These are phyloP conservation scores for Montipora efflorescens DNA, from an alignment of 64 coral and sea anemone genomes.

Conservation along the genomic window DNA sequence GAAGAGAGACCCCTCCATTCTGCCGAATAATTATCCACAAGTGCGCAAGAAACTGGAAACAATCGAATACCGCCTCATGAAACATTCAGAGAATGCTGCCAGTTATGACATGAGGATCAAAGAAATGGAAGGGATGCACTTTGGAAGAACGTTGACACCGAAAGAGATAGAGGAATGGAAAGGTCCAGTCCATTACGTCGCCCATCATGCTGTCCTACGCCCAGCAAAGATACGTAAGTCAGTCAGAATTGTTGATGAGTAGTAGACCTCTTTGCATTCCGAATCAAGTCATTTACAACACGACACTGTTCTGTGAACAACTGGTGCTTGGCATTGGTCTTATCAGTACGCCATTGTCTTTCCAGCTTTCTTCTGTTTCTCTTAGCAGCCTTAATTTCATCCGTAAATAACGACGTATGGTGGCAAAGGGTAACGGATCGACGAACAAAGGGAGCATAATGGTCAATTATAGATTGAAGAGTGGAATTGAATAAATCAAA, in stretches of 20 bases:
- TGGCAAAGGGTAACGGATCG: too few relatives aligned
- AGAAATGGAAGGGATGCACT: constrained; percentile 48
- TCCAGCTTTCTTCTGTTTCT: too few relatives aligned
- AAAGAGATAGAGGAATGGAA: constrained; percentile 6
- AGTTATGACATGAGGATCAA: constrained; percentile 35
- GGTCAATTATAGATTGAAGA: too few relatives aligned
- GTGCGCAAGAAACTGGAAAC: constrained; percentile 35
- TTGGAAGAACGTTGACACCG: neutral
- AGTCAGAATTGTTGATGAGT: neutral
- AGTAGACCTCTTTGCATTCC: too few relatives aligned
- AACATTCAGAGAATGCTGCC: neutral
- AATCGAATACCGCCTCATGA: neutral
- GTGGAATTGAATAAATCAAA: too few relatives aligned
- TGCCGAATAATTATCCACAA: constrained; percentile 42
- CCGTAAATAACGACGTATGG: too few relatives aligned
- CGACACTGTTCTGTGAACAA: too few relatives aligned
- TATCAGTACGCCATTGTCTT: too few relatives aligned
- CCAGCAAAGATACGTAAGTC: neutral
- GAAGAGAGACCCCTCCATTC: neutral
- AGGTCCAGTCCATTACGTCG: neutral
- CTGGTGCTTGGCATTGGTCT: too few relatives aligned
- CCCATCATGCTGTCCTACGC: neutral
- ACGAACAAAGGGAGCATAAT: too few relatives aligned
- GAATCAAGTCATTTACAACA: too few relatives aligned
- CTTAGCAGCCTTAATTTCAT: too few relatives aligned